Evolutionary conservation across 2,888 invertebrate genomes (phyloP), one percentile per base, ranked within the genome.

Genomic region (Drosophila paramelanica): DNA sequence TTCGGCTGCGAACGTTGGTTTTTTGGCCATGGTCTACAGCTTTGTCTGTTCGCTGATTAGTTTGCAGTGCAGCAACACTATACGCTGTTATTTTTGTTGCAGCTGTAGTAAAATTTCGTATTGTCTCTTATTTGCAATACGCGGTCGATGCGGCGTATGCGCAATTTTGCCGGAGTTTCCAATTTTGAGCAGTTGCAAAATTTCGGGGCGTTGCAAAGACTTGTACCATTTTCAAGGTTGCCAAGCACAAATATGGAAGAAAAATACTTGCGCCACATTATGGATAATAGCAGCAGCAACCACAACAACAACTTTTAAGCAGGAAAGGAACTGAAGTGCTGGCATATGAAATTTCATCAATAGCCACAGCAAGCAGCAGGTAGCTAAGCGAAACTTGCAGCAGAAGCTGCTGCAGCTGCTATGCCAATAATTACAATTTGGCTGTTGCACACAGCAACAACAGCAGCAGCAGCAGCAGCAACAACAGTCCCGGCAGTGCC

Each of bases 401-500:
- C 38, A 27, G 17, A 3, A 27, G 13, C 45, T 62, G 50, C 23
- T 39, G 46, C 39, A 67, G 72, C 72, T 79, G 83, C 75, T 73
- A 61, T 77, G 73, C 65, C 78, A 81, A 88, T 89, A 89, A 88
- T 85, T 89, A 88, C 79, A 79, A 81, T 81, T 88, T 84, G 66
- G 72, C 71, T 73, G 70, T 49, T 41, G 58, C 52, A 66, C 67
- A 74, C 71, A 78, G 42, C 51, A 60, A 47, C 50, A 64, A 31
- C 31, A 31, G 31, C 50, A 50, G 46, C 17, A 55, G 17, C 36
- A 67, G 65, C 51, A 65, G 46, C 50, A 47, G 45, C 20, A 41
- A 33, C 36, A 42, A 27, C 27, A 65, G 13, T 31, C 45, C 46
- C 64, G 53, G 27, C 59, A 65, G 59, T 62, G 68, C 62, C 84